A percentile compares a stretch with the other conserved stretches of the same genome.
Evolutionary conservation across 1,140 invertebrate species (phyloP).

Genomic region (Neomicropteryx cornuta): DNA sequence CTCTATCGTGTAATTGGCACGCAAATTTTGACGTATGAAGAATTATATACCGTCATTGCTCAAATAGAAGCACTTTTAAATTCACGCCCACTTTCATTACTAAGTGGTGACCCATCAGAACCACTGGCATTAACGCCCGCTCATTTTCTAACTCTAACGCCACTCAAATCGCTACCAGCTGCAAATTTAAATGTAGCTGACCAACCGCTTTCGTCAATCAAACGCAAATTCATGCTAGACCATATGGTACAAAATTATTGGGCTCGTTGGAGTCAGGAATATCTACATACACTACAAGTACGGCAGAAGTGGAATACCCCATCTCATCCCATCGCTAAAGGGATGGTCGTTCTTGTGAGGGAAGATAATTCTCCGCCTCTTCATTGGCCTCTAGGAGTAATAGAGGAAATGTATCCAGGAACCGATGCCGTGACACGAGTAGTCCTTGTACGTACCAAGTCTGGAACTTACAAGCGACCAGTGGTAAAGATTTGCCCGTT

Average conservation of each 20-base stretch:
- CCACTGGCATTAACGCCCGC: conserved; percentile 18
- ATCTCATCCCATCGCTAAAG: conserved; percentile 8
- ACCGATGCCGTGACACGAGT: conserved; percentile 13
- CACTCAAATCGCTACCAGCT: conserved; percentile 21
- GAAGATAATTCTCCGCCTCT: conserved; percentile 12
- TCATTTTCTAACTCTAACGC: conserved; percentile 21
- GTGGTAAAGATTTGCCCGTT: conserved; percentile 4
- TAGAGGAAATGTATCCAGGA: conserved; percentile 12
- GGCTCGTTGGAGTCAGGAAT: conserved; percentile 21
- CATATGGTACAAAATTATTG: conserved; percentile 22
- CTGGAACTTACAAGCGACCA: conserved; percentile 7
- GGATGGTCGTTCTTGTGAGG: conserved; percentile 16
- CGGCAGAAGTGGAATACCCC: conserved; percentile 15
- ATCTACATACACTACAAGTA: conserved; percentile 18
- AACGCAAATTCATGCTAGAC: conserved; percentile 14
- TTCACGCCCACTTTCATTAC: conserved; percentile 18
- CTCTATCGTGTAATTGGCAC: conserved; percentile 12
- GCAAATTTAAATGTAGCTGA: conserved; percentile 11
- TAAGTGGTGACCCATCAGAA: conserved; percentile 16
- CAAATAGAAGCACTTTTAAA: conserved; percentile 24
- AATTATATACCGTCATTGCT: conserved; percentile 19
- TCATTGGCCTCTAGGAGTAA: conserved; percentile 14
- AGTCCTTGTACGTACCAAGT: conserved; percentile 14
- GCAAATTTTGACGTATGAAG: conserved; percentile 12
- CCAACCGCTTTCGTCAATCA: conserved; percentile 11